A percentile compares a stretch with the other conserved stretches of the same genome.
Conservation (phyloP, 2,888 invertebrate genomes). For the Xiphydria camelus region DNA sequence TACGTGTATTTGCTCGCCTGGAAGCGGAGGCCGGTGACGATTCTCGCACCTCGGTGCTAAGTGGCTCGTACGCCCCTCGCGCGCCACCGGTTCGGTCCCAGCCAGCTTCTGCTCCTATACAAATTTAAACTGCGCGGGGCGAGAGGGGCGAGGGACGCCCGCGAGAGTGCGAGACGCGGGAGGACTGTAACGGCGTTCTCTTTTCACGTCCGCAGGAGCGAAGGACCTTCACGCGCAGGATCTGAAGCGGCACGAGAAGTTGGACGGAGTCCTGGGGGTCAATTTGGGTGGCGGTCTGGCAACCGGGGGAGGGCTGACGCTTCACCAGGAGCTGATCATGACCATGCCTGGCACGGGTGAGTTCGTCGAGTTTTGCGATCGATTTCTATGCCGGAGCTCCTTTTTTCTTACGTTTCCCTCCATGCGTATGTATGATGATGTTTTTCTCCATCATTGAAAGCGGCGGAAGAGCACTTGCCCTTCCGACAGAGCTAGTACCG, state of each 20-base stretch:
- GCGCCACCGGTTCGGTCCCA: conserved; percentile 37
- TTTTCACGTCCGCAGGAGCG: conserved; percentile 62
- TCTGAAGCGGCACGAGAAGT: conserved; percentile 66
- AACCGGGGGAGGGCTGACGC: conserved; percentile 51
- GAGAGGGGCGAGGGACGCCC: conserved; percentile 11
- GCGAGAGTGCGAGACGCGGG: not conserved
- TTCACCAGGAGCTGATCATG: conserved; percentile 56
- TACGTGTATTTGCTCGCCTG: conserved; percentile 44
- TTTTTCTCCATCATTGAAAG: too few species aligned
- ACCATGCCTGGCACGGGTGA: conserved; percentile 52
- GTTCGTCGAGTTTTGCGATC: too few species aligned
- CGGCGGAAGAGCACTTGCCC: too few species aligned
- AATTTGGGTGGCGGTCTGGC: conserved; percentile 53
- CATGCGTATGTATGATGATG: too few species aligned
- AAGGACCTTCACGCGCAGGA: conserved; percentile 76
- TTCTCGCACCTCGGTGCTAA: conserved; percentile 57
- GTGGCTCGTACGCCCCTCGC: conserved; percentile 51
- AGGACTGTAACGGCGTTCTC: conserved; percentile 1
- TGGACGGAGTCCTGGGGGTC: conserved; percentile 55
- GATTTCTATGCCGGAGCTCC: too few species aligned
- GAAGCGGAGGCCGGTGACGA: conserved; percentile 57
- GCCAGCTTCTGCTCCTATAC: conserved; percentile 55
- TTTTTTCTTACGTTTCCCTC: too few species aligned
- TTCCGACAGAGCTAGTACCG: too few species aligned
- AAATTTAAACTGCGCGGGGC: conserved; percentile 52